Conservation (phyloP, 2,888 invertebrate species). For the Eutolmus rufibarbis region DNA sequence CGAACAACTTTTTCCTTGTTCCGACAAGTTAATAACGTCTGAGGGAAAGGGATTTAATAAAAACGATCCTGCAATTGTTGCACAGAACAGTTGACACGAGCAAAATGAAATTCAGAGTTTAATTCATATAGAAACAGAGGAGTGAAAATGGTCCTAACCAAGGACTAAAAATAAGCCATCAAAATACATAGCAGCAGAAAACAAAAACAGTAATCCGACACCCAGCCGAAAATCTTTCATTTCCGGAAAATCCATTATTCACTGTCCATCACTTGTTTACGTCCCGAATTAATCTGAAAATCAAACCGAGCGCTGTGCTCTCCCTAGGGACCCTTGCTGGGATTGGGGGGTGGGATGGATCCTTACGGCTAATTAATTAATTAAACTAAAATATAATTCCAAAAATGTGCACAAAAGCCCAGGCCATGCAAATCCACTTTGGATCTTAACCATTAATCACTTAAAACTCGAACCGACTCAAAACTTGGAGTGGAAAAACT, state of each 20-base stretch:
- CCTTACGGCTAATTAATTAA: background rate
- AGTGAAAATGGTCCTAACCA: background rate
- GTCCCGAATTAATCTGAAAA: background rate
- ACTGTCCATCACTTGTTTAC: background rate
- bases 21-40: background rate
- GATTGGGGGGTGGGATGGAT: background rate
- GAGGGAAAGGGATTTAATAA: background rate
- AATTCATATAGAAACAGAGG: background rate
- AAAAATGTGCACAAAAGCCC: background rate
- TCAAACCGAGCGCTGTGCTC: background rate
- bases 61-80: background rate
- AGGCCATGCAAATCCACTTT: background rate
- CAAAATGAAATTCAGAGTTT: background rate
- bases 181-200: background rate
- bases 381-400: background rate
- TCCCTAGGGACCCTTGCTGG: background rate
- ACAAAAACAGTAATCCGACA: background rate
- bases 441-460: background rate
- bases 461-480: background rate
- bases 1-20: background rate
- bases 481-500: background rate
- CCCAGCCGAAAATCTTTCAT: background rate
- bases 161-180: background rate
- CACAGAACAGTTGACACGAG: background rate
- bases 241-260: background rate